Evolutionary conservation across 1,140 invertebrate species (phyloP).

Genomic region (Drosophila lacertosa): DNA sequence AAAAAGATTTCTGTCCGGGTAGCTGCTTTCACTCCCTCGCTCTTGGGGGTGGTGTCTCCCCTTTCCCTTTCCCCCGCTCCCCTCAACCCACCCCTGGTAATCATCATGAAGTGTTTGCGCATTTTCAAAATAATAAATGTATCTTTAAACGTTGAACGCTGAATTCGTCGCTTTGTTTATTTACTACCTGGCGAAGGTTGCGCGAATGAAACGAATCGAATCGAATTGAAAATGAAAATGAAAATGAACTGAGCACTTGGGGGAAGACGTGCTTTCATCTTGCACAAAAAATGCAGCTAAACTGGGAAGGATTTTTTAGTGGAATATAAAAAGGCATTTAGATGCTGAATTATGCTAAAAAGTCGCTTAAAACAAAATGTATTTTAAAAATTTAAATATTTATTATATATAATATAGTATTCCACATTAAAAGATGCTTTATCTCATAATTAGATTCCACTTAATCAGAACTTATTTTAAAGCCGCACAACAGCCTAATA

Average conservation of each 20-base stretch:
- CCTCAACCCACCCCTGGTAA: slow-evolving; percentile 15
- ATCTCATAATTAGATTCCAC: too few species aligned
- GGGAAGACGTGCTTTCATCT: background rate
- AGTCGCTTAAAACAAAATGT: too few species aligned
- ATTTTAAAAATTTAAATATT: too few species aligned
- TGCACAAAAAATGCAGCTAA: background rate
- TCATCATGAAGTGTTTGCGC: slow-evolving; percentile 58
- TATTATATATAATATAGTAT: too few species aligned
- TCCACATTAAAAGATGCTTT: too few species aligned
- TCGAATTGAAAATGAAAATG: slow-evolving; percentile 11
- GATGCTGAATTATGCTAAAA: background rate
- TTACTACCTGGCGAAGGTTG: slow-evolving; percentile 33
- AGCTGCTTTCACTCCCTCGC: slow-evolving; percentile 24
- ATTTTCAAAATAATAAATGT: slow-evolving; percentile 54
- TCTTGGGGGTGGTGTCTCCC: slow-evolving; percentile 7
- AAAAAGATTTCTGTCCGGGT: slow-evolving; percentile 73
- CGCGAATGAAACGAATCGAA: slow-evolving; percentile 1
- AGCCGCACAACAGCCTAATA: too few species aligned
- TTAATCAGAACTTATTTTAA: too few species aligned
- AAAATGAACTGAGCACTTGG: slow-evolving; percentile 12
- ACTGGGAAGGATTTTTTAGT: too few species aligned
- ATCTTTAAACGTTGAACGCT: slow-evolving; percentile 43
- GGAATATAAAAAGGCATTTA: too few species aligned
- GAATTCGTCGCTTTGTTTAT: slow-evolving; percentile 37
- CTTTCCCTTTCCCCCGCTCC: background rate